Evolutionary conservation across 1,140 invertebrate species (phyloP), one percentile per base, ranked within the genome.

Genomic region (Holotrichia oblita): DNA sequence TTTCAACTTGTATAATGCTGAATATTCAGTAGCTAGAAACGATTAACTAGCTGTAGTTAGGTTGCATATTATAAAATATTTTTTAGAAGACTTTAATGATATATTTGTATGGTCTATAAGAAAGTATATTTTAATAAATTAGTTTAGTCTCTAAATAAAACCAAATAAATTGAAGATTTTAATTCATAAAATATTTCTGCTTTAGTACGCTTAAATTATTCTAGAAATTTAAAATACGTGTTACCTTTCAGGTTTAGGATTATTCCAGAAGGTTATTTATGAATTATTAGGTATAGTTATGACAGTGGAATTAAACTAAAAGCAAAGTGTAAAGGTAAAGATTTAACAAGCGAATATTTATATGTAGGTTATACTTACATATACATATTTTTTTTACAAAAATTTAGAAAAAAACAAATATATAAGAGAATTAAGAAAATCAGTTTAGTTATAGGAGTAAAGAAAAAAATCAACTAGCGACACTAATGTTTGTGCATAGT

Each of bases 401-500:
- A 34, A 34, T 2, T 34, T 34, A 34, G 48, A 14, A 55, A 17
- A 64, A 69, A 69, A 69, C 22, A 24, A 34, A 69, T 22, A 69
- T 69, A 27, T 69, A 69, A 69, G 22, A 22, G 20, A 69, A 69
- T 14, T 69, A 69, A 27, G 61, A 27, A 24, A 17, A 27, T 20
- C 61, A 24, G 61, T 69, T 69, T 69, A 69, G 61, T 69, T 69
- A 20, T 69, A 69, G 61, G 22, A 34, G 22, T 69, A 69, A 69
- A 69, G n/a, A 17, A 14, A 55, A 34, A 34, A 69, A 69, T 27
- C 61, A 69, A 69, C 61, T 69, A 27, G 61, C 61, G 10, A 69
- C 61, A 69, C 61, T 69, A 69, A 69, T 69, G 61, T 69, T 69
- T 69, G 61, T 69, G 61, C 61, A 69, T 69, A 69, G 61, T 69